Conservation (phyloP, 1,140 invertebrate species). For the Bradynema listronoti region DNA sequence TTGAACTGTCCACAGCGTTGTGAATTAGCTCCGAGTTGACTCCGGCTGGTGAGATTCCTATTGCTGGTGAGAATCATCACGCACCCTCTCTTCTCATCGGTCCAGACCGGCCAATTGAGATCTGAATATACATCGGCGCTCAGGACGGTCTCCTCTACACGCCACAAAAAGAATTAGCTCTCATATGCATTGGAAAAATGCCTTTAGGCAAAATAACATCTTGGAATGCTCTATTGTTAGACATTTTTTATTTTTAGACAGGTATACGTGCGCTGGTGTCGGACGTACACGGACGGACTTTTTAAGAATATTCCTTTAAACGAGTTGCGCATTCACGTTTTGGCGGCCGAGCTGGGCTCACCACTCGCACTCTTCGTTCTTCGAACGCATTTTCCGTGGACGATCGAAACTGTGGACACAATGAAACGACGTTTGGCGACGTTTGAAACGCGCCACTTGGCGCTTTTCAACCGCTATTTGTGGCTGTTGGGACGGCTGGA, state of each 20-base stretch:
- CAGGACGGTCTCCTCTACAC: no score
- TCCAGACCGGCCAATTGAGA: no score
- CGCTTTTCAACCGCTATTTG: not conserved
- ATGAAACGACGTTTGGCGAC: not conserved
- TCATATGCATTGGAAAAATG: no score
- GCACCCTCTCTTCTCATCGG: no score
- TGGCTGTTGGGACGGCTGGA: constrained; percentile 4
- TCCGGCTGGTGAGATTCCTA: no score
- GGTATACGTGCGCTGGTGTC: constrained; percentile 21
- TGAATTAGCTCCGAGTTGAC: no score
- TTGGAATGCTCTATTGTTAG: no score
- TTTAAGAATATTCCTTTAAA: not conserved
- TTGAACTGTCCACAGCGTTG: no score
- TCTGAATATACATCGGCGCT: no score
- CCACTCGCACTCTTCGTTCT: constrained; percentile 21
- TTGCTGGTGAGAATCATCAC: no score
- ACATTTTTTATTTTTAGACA: constrained; percentile 16
- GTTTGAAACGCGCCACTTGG: not conserved
- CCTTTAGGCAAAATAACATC: no score
- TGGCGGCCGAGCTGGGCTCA: constrained; percentile 27
- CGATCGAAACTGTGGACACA: not conserved
- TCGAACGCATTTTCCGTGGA: constrained; percentile 18
- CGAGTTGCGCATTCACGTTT: constrained; percentile 21
- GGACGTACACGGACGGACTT: not conserved
- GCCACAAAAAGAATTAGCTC: no score